Percentiles rank a stretch among this genome's conserved stretches.
These are phyloP conservation scores for Gisinianus flammeolus DNA, from an alignment of 2,888 invertebrate genomes.

Conservation along the genomic window DNA sequence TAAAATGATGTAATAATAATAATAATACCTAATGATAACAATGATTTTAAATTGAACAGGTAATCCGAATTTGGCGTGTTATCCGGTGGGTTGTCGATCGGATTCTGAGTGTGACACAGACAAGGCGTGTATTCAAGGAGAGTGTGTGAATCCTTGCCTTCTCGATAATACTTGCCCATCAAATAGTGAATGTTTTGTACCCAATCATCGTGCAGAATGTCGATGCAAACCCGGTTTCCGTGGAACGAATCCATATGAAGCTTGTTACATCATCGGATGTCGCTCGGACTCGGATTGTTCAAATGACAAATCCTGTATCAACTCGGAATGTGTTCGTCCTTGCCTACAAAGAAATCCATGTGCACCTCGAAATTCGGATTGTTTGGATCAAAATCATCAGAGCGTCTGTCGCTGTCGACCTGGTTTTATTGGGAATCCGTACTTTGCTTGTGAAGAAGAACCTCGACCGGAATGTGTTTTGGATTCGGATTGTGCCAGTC, in stretches of 20 bases:
- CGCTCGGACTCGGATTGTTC: constrained; percentile 61
- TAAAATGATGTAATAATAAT: no score
- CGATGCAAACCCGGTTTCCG: constrained; percentile 80
- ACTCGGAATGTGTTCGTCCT: constrained; percentile 60
- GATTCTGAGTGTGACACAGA: constrained; percentile 83
- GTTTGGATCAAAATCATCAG: constrained; percentile 60
- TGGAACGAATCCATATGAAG: constrained; percentile 73
- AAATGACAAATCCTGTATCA: constrained; percentile 61
- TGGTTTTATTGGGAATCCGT: constrained; percentile 59
- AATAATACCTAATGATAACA: no score
- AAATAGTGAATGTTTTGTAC: constrained; percentile 76
- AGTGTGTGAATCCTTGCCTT: constrained; percentile 85
- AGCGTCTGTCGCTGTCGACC: constrained; percentile 60
- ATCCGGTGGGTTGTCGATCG: constrained; percentile 62
- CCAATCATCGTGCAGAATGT: constrained; percentile 76
- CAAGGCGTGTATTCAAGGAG: constrained; percentile 82
- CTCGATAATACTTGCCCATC: constrained; percentile 78
- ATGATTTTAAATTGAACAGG: no score
- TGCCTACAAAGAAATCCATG: constrained; percentile 60
- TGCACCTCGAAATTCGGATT: constrained; percentile 60
- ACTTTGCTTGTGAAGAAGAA: constrained; percentile 57
- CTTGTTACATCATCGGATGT: constrained; percentile 60
- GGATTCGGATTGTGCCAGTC: constrained; percentile 77
- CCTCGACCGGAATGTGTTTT: constrained; percentile 71
- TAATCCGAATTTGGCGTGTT: constrained; percentile 81